A percentile compares a stretch with the other conserved stretches of the same genome.
Evolutionary conservation across 2,797 vertebrate genomes (phyloP).

Genomic region (Acomys russatus): DNA sequence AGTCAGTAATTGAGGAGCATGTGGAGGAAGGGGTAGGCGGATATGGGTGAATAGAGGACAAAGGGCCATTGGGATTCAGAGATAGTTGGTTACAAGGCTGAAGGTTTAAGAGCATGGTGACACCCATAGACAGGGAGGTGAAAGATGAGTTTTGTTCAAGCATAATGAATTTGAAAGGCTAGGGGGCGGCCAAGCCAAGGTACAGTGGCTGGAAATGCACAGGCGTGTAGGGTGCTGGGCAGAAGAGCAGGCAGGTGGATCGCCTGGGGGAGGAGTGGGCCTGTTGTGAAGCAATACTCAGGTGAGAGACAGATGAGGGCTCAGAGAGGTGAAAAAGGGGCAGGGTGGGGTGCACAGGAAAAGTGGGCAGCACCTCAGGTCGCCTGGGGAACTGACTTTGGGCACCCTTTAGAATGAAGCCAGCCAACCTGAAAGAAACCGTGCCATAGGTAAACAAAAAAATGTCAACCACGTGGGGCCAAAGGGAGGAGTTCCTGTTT

Average conservation of each 20-base stretch:
- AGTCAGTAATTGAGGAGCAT: not conserved
- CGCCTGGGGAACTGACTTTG: not conserved
- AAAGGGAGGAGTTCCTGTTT: slow-evolving; percentile 61
- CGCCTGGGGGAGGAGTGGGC: not conserved
- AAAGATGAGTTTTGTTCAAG: not conserved
- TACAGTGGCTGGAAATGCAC: not conserved
- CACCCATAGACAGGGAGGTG: not conserved
- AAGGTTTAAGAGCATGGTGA: not conserved
- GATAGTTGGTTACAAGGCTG: not conserved
- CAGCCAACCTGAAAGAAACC: slow-evolving; percentile 41
- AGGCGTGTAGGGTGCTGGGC: not conserved
- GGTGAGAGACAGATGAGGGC: not conserved
- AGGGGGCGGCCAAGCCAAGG: not conserved
- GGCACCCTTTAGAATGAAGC: slow-evolving; percentile 44
- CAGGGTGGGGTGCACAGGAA: not conserved
- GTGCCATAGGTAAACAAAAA: slow-evolving; percentile 65
- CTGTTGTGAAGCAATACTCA: not conserved
- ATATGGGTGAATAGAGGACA: not conserved
- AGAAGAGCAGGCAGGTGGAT: not conserved
- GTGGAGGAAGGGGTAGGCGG: not conserved
- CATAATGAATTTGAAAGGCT: not conserved
- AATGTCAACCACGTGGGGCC: slow-evolving; percentile 1
- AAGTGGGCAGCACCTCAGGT: not conserved
- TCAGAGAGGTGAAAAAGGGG: not conserved
- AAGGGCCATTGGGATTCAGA: not conserved